phyloP scores from a whole-genome alignment of 2,888 invertebrate species.

The Agrochola macilenta region DNA sequence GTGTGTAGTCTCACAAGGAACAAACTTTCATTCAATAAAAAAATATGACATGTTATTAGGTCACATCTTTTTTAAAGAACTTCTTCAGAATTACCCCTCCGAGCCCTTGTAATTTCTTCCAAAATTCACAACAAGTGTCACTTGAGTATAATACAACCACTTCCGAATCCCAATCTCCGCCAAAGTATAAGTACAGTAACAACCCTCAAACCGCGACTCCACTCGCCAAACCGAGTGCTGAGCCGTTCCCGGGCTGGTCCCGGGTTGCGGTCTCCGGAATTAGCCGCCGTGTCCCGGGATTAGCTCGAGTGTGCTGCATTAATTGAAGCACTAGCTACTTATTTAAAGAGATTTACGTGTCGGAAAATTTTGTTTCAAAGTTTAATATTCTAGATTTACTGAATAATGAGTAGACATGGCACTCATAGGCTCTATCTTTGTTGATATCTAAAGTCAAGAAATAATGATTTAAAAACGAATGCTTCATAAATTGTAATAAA shows the following conservation, averaged over 20 bases:
- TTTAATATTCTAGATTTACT: constrained; percentile 14
- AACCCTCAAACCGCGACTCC: constrained; percentile 58
- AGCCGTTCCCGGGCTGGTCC: constrained; percentile 33
- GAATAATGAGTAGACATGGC: neutral
- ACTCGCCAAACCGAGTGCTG: constrained; percentile 58
- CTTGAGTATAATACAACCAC: constrained; percentile 17
- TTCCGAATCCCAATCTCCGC: constrained; percentile 22
- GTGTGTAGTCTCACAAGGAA: neutral
- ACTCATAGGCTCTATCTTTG: neutral
- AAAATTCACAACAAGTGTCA: constrained; percentile 19
- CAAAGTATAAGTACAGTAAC: constrained; percentile 52
- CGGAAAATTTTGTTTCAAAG: constrained; percentile 32
- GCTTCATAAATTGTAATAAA: neutral
- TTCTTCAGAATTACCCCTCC: neutral
- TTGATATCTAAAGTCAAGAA: neutral
- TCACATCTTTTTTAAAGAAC: neutral
- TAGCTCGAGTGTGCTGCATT: constrained; percentile 59
- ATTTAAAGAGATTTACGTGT: constrained; percentile 46
- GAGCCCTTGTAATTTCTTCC: neutral
- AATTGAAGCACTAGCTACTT: constrained; percentile 60
- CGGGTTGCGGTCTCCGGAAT: constrained; percentile 50
- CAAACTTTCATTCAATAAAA: neutral
- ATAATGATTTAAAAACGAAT: neutral
- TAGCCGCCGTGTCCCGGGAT: constrained; percentile 59
- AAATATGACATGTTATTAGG: neutral